Evolutionary conservation across 2,888 invertebrate genomes (phyloP).

Genomic region (Priocnemis perturbator): DNA sequence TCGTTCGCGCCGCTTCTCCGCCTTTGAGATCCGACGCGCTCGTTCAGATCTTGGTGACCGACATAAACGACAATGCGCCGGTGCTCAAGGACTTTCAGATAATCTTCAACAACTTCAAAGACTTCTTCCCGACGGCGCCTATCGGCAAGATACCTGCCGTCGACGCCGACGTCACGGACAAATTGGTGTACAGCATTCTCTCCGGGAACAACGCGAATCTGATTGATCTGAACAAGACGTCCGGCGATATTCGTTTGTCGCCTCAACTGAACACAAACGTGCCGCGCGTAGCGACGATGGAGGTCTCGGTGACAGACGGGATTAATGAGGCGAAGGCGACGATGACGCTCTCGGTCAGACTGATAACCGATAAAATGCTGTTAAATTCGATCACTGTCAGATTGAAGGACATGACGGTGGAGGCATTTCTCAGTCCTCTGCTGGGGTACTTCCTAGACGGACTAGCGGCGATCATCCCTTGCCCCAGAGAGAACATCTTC

Average conservation of each 20-base stretch:
- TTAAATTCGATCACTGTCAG: conserved; percentile 95
- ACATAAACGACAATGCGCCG: conserved; percentile 97
- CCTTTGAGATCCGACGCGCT: conserved; percentile 92
- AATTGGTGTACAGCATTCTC: conserved; percentile 87
- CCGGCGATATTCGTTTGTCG: conserved; percentile 90
- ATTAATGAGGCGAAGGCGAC: conserved; percentile 95
- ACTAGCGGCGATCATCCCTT: conserved; percentile 92
- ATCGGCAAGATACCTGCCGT: conserved; percentile 94
- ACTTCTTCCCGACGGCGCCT: conserved; percentile 93
- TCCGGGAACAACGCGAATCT: conserved; percentile 96
- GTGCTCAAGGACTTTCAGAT: conserved; percentile 93
- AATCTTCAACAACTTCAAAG: conserved; percentile 96
- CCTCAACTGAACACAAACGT: conserved; percentile 97
- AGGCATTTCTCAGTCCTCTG: conserved; percentile 92
- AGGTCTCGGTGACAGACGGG: conserved; percentile 94
- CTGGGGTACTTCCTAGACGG: conserved; percentile 92
- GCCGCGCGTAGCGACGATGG: conserved; percentile 94
- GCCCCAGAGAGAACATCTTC: conserved; percentile 93
- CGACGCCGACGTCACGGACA: conserved; percentile 96
- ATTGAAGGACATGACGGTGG: conserved; percentile 94
- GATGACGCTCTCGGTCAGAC: conserved; percentile 91
- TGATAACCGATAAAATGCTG: conserved; percentile 96
- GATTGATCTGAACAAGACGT: conserved; percentile 87
- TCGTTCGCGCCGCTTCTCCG: conserved; percentile 93
- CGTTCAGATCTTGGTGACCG: conserved; percentile 91